phyloP scores from a whole-genome alignment of 2,888 invertebrate species.

The Harmothoe impar region DNA sequence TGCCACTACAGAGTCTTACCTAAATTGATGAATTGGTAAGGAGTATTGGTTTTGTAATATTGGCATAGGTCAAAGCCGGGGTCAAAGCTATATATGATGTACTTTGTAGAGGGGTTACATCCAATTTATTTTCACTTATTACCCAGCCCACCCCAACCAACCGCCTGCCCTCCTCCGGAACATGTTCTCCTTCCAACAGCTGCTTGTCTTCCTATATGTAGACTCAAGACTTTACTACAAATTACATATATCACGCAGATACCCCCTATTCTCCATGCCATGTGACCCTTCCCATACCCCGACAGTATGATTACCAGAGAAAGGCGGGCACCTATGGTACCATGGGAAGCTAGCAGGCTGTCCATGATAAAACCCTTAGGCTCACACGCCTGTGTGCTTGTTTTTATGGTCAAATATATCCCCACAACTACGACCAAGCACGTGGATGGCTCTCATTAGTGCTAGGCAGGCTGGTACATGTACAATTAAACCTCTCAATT shows the following conservation, averaged over 20 bases:
- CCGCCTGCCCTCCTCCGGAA: neutral
- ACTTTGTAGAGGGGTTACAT: no score
- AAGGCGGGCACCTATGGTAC: neutral
- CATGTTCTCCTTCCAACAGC: neutral
- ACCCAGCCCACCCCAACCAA: neutral
- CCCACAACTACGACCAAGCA: neutral
- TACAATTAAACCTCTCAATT: conserved; percentile 16
- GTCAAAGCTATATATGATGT: no score
- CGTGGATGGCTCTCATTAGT: neutral
- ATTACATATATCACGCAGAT: no score
- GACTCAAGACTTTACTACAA: no score
- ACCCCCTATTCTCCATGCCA: no score
- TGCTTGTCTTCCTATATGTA: neutral
- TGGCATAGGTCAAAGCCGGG: no score
- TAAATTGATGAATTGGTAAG: no score
- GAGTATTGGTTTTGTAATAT: no score
- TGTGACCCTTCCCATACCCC: no score
- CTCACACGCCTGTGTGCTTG: neutral
- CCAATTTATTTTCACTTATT: neutral
- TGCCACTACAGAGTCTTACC: no score
- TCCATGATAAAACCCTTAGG: neutral
- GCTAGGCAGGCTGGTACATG: neutral
- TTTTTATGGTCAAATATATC: conserved; percentile 6
- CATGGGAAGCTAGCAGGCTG: neutral
- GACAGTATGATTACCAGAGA: no score